Conservation (phyloP, 2,797 vertebrate genomes). For the Rhynchonycteris naso region DNA sequence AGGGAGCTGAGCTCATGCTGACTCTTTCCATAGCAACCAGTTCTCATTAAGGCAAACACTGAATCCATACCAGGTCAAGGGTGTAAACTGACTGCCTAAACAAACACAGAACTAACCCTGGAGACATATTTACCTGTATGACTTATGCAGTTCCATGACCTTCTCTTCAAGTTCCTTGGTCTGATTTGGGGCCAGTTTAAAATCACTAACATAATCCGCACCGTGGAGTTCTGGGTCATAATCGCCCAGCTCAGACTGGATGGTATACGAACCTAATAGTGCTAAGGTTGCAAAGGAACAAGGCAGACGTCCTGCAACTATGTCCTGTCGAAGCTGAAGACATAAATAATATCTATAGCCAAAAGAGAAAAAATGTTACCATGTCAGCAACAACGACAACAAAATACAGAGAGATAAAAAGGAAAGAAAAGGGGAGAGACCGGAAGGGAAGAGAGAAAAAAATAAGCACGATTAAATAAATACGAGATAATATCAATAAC, state of each 20-base stretch:
- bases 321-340: slow-evolving; percentile 97
- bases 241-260: slow-evolving; percentile 97
- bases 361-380: slow-evolving; percentile 31
- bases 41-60: neutral
- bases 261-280: slow-evolving; percentile 95
- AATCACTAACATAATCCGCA: slow-evolving; percentile 92
- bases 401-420: neutral
- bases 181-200: slow-evolving; percentile 94
- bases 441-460: neutral
- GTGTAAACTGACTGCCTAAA: slow-evolving; percentile 58
- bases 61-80: neutral
- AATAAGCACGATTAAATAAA: neutral
- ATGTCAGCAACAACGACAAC: slow-evolving; percentile 33
- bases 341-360: slow-evolving; percentile 93
- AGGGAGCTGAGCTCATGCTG: neutral
- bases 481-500: neutral
- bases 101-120: slow-evolving; percentile 24
- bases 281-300: slow-evolving; percentile 98
- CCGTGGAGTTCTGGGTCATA: slow-evolving; percentile 94
- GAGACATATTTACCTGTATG: slow-evolving; percentile 90
- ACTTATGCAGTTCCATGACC: slow-evolving; percentile 96
- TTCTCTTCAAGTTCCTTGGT: slow-evolving; percentile 97
- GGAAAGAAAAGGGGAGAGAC: neutral
- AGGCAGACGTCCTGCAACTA: slow-evolving; percentile 92
- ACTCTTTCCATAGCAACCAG: slow-evolving; percentile 20